Conservation (phyloP, 1,140 invertebrate genomes). For the Halyomorpha halys region DNA sequence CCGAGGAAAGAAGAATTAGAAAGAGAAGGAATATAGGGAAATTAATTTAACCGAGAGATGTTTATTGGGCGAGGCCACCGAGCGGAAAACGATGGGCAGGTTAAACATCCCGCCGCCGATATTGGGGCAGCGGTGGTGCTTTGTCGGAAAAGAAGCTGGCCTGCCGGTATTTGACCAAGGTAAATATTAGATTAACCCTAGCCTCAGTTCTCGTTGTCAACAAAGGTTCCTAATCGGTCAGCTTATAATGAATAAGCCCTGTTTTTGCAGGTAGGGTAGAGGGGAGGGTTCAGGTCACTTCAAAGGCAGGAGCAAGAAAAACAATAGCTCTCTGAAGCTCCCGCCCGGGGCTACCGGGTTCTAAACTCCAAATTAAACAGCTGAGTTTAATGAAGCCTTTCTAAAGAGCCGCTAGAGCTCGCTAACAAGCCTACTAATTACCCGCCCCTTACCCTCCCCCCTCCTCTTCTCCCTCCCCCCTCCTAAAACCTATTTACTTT, state of each 20-base stretch:
- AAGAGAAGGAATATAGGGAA: too few relatives aligned
- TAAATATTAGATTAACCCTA: constrained; percentile 11
- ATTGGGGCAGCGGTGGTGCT: too few relatives aligned
- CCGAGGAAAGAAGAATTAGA: too few relatives aligned
- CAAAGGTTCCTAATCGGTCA: constrained; percentile 10
- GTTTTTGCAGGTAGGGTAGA: neutral
- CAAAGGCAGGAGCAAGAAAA: neutral
- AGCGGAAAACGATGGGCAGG: too few relatives aligned
- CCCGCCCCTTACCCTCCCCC: constrained; percentile 7
- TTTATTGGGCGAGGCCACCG: too few relatives aligned
- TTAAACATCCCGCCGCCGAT: too few relatives aligned
- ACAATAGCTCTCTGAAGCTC: neutral
- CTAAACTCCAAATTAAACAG: constrained; percentile 16
- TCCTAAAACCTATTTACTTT: constrained; percentile 25
- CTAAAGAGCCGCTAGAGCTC: constrained; percentile 21
- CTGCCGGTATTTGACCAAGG: constrained; percentile 1
- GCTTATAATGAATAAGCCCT: constrained; percentile 12
- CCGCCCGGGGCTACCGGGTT: neutral
- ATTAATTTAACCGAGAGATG: too few relatives aligned
- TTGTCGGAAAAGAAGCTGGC: constrained; percentile 2
- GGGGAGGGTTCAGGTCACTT: neutral
- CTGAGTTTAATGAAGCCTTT: constrained; percentile 26
- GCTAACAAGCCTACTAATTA: constrained; percentile 15
- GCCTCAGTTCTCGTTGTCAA: constrained; percentile 2
- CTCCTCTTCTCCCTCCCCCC: constrained; percentile 13